Percentiles rank a stretch among this genome's conserved stretches.
Conservation (phyloP, 1,140 invertebrate genomes). For the Drosophila oshimai region DNA sequence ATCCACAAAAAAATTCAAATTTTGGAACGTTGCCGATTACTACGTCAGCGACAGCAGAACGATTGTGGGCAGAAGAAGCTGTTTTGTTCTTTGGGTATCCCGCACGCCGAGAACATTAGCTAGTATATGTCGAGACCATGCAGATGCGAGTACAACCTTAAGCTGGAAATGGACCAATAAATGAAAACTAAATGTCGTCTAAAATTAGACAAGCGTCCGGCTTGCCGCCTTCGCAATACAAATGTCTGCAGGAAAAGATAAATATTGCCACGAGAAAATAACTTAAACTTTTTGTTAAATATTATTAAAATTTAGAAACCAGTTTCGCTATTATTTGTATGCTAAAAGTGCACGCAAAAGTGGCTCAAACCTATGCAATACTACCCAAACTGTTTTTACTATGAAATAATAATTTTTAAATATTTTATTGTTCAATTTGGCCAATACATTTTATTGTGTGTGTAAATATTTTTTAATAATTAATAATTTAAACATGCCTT, state of each 20-base stretch:
- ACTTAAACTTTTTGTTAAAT: neutral
- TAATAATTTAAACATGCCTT: no score
- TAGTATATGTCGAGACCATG: conserved; percentile 3
- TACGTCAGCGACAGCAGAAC: conserved; percentile 11
- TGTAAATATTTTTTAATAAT: no score
- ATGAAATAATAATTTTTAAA: no score
- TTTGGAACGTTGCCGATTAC: conserved; percentile 35
- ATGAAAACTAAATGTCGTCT: conserved; percentile 44
- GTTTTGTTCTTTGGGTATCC: conserved; percentile 42
- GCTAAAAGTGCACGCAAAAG: no score
- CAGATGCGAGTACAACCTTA: conserved; percentile 29
- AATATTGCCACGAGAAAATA: no score
- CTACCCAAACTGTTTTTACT: no score
- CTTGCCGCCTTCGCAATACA: no score
- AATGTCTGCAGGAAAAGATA: neutral
- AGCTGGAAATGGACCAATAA: conserved; percentile 68
- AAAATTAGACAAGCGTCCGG: conserved; percentile 34
- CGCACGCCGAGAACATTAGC: neutral
- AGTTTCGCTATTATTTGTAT: no score
- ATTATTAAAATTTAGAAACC: no score
- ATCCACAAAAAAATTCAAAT: conserved; percentile 7
- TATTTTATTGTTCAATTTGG: no score
- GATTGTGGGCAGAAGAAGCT: conserved; percentile 3
- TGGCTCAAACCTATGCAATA: no score
- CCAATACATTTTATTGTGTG: no score